These are phyloP conservation scores for Subanguina moxae DNA, from an alignment of 1,140 invertebrate genomes.

Conservation along the genomic window DNA sequence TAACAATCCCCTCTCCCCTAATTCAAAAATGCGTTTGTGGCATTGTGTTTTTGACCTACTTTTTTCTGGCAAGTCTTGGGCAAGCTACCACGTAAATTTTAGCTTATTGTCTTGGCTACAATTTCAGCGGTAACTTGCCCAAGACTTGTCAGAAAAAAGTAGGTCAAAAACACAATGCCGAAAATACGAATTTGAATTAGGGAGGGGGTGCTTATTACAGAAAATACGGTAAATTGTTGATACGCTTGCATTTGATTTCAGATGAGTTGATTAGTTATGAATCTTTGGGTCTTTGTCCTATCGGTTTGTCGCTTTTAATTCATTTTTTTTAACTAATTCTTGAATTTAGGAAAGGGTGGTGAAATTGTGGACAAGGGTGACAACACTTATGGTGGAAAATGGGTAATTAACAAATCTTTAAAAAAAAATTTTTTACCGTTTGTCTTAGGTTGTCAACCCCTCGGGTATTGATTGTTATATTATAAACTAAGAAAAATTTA, in stretches of 20 bases:
- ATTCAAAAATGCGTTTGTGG: too few relatives aligned
- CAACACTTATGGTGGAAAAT: conserved; percentile 96
- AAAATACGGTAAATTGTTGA: too few relatives aligned
- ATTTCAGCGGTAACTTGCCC: too few relatives aligned
- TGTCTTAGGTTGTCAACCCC: conserved; percentile 71
- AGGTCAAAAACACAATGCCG: too few relatives aligned
- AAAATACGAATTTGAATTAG: too few relatives aligned
- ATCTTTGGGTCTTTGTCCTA: conserved; percentile 83
- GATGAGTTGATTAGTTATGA: conserved; percentile 95
- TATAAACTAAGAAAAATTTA: conserved; percentile 5
- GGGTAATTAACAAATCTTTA: conserved; percentile 64
- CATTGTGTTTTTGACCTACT: too few relatives aligned
- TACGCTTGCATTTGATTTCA: neutral
- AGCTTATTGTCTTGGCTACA: too few relatives aligned
- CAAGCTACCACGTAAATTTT: too few relatives aligned
- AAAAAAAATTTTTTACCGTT: neutral
- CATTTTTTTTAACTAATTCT: neutral
- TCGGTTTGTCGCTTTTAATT: conserved; percentile 61
- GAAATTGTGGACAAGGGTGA: conserved; percentile 84
- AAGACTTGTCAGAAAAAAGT: too few relatives aligned
- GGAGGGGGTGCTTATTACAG: too few relatives aligned
- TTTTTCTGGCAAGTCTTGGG: too few relatives aligned
- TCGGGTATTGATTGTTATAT: conserved; percentile 70
- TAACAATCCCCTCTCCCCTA: too few relatives aligned
- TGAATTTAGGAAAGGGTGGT: conserved; percentile 69